These are phyloP conservation scores for Siphamia tubifer DNA, from an alignment of 2,113 vertebrate genomes.

Conservation along the genomic window DNA sequence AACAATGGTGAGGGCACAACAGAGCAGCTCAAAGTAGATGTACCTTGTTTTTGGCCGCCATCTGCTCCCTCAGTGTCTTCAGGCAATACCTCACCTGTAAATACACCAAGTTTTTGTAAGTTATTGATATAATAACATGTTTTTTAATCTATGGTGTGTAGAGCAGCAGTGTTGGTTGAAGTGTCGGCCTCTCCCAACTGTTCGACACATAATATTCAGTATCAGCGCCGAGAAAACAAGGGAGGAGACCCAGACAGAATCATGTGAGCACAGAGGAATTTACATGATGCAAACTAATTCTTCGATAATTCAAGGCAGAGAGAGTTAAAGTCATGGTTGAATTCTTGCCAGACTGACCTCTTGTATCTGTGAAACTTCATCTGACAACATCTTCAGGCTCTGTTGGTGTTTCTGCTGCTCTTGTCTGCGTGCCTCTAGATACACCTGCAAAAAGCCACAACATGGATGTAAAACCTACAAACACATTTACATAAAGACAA, in stretches of 20 bases:
- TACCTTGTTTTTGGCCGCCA: slow-evolving; percentile 81
- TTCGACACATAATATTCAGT: background rate
- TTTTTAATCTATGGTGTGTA: background rate
- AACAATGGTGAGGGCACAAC: slow-evolving; percentile 16
- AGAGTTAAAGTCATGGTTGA: background rate
- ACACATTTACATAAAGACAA: background rate
- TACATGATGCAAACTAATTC: slow-evolving; percentile 14
- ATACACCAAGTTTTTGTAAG: background rate
- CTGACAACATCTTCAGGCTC: slow-evolving; percentile 86
- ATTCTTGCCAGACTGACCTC: slow-evolving; percentile 75
- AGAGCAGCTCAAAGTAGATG: background rate
- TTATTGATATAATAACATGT: background rate
- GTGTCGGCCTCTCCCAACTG: background rate
- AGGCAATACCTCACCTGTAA: slow-evolving; percentile 81
- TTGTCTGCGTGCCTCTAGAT: slow-evolving; percentile 83
- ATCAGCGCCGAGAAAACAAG: background rate
- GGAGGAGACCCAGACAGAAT: background rate
- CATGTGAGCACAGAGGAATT: background rate
- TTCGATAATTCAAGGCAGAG: background rate
- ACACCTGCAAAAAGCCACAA: slow-evolving; percentile 74
- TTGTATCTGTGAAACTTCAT: slow-evolving; percentile 89
- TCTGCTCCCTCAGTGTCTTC: slow-evolving; percentile 81
- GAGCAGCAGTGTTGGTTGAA: background rate
- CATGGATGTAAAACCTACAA: background rate
- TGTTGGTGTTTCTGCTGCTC: slow-evolving; percentile 81